Evolutionary conservation across 2,113 vertebrate genomes (phyloP).

Genomic region (Siniperca chuatsi): DNA sequence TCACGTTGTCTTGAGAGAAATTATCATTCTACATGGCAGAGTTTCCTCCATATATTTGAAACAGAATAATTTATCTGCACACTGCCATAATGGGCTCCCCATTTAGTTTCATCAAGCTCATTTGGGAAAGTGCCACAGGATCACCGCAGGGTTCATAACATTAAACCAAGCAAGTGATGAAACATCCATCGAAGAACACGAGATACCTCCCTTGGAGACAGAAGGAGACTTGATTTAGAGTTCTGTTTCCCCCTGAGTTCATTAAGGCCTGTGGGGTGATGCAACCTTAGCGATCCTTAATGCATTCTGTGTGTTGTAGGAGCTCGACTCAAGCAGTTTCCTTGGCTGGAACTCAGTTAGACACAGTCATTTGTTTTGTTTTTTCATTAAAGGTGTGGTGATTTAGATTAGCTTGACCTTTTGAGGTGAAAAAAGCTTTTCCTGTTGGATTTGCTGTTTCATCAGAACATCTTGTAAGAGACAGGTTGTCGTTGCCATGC

Average conservation of each 20-base stretch:
- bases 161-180: conserved; percentile 70
- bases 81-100: conserved; percentile 59
- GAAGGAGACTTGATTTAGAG: conserved; percentile 64
- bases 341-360: conserved; percentile 24
- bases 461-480: conserved; percentile 11
- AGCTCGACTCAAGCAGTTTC: conserved; percentile 8
- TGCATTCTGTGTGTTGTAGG: conserved; percentile 38
- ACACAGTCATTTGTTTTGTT: conserved; percentile 27
- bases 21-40: conserved; percentile 11
- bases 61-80: conserved; percentile 44
- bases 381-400: background rate
- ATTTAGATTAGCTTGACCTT: conserved; percentile 57
- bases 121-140: conserved; percentile 67
- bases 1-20: conserved; percentile 54
- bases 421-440: conserved; percentile 17
- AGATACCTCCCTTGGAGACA: conserved; percentile 58
- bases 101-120: conserved; percentile 70
- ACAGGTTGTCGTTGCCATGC: background rate
- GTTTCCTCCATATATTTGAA: conserved; percentile 42
- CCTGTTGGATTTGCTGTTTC: conserved; percentile 25
- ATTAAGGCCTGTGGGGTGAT: conserved; percentile 69
- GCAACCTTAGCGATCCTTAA: conserved; percentile 74
- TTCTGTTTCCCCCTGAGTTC: conserved; percentile 62
- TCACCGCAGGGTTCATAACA: conserved; percentile 65
- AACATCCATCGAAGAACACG: conserved; percentile 57